These are phyloP conservation scores for Alitta virens DNA, from an alignment of 2,888 invertebrate genomes.

Conservation along the genomic window DNA sequence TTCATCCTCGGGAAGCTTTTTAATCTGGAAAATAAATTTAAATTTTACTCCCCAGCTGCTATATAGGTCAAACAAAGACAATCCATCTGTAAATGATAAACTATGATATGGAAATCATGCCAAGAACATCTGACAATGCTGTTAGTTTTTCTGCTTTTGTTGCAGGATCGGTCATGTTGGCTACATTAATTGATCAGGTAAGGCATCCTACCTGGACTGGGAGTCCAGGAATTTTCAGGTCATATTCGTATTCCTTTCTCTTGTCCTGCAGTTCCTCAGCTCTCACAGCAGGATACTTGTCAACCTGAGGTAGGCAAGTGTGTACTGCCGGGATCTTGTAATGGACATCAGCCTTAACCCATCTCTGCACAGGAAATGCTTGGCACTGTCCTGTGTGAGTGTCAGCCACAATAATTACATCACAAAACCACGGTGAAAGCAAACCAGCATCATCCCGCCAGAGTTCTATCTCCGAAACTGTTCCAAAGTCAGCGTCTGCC, in stretches of 20 bases:
- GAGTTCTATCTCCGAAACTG: constrained; percentile 46
- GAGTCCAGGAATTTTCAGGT: constrained; percentile 27
- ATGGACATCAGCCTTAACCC: constrained; percentile 51
- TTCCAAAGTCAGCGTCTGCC: constrained; percentile 28
- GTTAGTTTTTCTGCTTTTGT: constrained; percentile 32
- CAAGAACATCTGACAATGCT: no score
- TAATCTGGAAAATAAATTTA: constrained; percentile 21
- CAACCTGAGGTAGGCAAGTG: constrained; percentile 55
- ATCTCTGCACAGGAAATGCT: constrained; percentile 57
- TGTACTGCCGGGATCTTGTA: constrained; percentile 55
- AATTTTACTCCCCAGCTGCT: no score
- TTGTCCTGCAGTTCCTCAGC: constrained; percentile 51
- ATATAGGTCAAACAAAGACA: no score
- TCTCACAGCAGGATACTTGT: constrained; percentile 50
- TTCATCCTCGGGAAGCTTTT: constrained; percentile 28
- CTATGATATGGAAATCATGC: no score
- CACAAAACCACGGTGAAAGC: constrained; percentile 55
- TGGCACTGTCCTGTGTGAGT: constrained; percentile 35
- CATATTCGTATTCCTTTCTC: constrained; percentile 32
- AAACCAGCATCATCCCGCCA: constrained; percentile 45
- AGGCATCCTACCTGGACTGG: constrained; percentile 29
- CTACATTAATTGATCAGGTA: constrained; percentile 27
- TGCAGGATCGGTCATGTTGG: constrained; percentile 31
- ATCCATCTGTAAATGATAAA: no score
- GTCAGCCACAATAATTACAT: constrained; percentile 43